A percentile compares a stretch with the other conserved stretches of the same genome.
Conservation (phyloP, 2,888 invertebrate species). For the Plebejus argus region DNA sequence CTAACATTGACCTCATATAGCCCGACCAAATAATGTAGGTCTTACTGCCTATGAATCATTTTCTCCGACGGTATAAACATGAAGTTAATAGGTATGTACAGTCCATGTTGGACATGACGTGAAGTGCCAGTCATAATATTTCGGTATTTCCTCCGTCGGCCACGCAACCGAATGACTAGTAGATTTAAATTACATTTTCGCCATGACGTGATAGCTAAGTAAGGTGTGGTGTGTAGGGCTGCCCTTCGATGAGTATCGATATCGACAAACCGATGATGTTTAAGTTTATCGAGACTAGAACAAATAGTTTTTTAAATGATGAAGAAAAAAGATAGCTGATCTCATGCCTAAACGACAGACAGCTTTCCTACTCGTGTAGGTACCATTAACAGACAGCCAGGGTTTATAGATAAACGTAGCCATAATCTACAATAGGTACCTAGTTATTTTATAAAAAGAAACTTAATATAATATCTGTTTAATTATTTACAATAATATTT, state of each 20-base stretch:
- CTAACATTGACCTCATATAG: not conserved
- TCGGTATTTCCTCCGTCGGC: slow-evolving; percentile 45
- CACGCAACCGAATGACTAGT: slow-evolving; percentile 52
- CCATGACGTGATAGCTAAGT: slow-evolving; percentile 62
- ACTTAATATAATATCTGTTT: no score
- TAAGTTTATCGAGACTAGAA: no score
- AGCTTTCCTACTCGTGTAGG: no score
- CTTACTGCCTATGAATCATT: not conserved
- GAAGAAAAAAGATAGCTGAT: no score
- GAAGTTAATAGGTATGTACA: not conserved
- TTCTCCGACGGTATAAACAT: not conserved
- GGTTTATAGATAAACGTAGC: no score
- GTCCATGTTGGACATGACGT: not conserved
- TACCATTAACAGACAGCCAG: no score
- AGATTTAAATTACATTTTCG: slow-evolving; percentile 65
- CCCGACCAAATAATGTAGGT: not conserved
- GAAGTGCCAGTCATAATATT: slow-evolving; percentile 32
- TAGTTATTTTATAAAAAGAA: no score
- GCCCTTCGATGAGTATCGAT: slow-evolving; percentile 41
- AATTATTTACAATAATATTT: no score
- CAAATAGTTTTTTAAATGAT: no score
- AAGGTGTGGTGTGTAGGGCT: slow-evolving; percentile 63
- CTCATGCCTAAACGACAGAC: no score
- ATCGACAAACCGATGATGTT: slow-evolving; percentile 38
- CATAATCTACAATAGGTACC: no score